Percentiles rank a stretch among this genome's conserved stretches.
phyloP scores from a whole-genome alignment of 2,113 vertebrate genomes.

The Neopipo cinnamomea region DNA sequence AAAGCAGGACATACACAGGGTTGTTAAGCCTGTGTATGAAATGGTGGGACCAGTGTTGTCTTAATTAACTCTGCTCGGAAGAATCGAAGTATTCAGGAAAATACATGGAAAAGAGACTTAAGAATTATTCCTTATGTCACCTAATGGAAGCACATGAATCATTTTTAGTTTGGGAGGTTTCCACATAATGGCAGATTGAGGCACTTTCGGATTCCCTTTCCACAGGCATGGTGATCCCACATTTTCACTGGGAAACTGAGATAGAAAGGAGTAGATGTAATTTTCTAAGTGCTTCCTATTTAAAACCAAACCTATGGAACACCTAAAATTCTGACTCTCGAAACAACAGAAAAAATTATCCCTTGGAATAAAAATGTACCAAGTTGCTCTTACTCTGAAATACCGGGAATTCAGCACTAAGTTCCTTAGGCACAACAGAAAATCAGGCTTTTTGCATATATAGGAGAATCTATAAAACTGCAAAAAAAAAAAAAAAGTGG shows the following conservation, averaged over 20 bases:
- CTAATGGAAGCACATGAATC: not conserved
- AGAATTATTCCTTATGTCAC: not conserved
- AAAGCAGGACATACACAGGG: not conserved
- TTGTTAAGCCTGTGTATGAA: not conserved
- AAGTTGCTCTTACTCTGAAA: not conserved
- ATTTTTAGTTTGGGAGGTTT: not conserved
- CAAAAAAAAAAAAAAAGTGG: not conserved
- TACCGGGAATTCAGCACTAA: not conserved
- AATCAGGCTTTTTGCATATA: not conserved
- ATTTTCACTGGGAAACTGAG: not conserved
- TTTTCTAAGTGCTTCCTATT: not conserved
- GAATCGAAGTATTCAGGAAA: not conserved
- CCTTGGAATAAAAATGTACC: not conserved
- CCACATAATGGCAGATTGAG: not conserved
- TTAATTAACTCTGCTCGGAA: not conserved
- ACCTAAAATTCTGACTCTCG: not conserved
- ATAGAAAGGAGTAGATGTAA: not conserved
- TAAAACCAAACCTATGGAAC: not conserved
- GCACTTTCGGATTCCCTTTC: not conserved
- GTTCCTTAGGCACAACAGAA: not conserved
- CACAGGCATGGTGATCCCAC: accelerated
- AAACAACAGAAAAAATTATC: not conserved
- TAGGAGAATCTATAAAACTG: not conserved
- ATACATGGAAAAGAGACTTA: not conserved
- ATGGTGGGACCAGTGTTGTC: not conserved